phyloP scores from a whole-genome alignment of 2,797 vertebrate species.

The Simalia tracyae region DNA sequence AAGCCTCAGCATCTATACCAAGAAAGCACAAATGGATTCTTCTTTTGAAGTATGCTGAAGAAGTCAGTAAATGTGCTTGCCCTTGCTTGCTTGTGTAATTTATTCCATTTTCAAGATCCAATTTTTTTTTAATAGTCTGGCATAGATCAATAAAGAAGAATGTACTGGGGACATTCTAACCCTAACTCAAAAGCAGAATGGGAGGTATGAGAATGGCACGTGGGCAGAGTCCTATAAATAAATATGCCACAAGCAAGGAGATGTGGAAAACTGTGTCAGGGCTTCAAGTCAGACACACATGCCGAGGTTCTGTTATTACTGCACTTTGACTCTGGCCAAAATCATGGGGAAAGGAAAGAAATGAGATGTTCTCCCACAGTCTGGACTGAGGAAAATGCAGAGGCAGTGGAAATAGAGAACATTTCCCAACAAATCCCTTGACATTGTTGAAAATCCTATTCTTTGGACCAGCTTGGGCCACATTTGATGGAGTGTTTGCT shows the following conservation, averaged over 20 bases:
- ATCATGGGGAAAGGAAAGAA: background rate
- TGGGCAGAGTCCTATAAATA: background rate
- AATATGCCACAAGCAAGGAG: background rate
- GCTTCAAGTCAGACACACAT: too few species aligned
- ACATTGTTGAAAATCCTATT: background rate
- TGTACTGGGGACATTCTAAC: background rate
- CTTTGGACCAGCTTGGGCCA: background rate
- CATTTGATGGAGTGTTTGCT: background rate
- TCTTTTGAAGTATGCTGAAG: background rate
- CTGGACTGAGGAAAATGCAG: background rate
- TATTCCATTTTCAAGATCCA: background rate
- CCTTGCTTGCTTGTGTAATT: background rate
- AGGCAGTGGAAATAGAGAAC: background rate
- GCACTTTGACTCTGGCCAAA: background rate
- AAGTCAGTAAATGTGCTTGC: background rate
- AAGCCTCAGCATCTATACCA: background rate
- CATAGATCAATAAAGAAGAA: background rate
- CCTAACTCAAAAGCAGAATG: background rate
- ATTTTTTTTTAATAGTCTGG: background rate
- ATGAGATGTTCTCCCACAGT: background rate
- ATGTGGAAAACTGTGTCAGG: background rate
- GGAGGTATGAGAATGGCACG: background rate
- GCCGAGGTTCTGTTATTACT: background rate
- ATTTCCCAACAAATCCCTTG: background rate
- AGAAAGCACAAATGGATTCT: background rate